A percentile compares a stretch with the other conserved stretches of the same genome.
phyloP scores from a whole-genome alignment of 2,113 vertebrate species.

The Chauna torquata region DNA sequence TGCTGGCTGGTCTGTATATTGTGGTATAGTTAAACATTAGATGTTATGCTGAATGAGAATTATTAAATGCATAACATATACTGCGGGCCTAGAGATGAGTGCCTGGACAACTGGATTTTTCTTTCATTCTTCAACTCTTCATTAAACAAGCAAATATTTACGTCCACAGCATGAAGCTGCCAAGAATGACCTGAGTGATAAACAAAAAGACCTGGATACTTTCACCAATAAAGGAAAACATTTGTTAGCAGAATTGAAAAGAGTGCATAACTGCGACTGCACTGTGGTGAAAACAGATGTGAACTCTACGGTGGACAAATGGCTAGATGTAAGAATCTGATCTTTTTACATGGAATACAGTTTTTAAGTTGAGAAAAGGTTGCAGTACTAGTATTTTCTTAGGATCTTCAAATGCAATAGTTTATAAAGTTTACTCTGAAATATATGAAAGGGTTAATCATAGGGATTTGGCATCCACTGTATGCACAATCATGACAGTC shows the following conservation, averaged over 20 bases:
- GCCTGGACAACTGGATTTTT: not conserved
- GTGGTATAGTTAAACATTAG: not conserved
- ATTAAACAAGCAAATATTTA: conserved; percentile 61
- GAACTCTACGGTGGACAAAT: conserved; percentile 85
- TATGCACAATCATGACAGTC: not conserved
- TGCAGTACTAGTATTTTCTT: not conserved
- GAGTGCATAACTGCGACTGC: conserved; percentile 78
- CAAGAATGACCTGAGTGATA: conserved; percentile 82
- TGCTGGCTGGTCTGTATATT: not conserved
- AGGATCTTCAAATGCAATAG: not conserved
- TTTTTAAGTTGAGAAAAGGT: not conserved
- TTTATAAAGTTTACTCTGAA: not conserved
- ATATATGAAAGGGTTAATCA: not conserved
- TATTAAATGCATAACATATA: not conserved
- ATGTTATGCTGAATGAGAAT: not conserved
- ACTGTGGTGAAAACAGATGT: conserved; percentile 80
- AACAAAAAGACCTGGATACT: conserved; percentile 87
- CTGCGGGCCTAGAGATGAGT: not conserved
- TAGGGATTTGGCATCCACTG: not conserved
- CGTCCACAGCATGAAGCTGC: conserved; percentile 85
- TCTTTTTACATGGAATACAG: not conserved
- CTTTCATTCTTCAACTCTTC: not conserved
- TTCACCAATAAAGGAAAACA: conserved; percentile 90
- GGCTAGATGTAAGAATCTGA: conserved; percentile 87
- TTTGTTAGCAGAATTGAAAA: conserved; percentile 86